These are phyloP conservation scores for Chelonus insularis DNA, from an alignment of 1,140 invertebrate genomes.

Conservation along the genomic window DNA sequence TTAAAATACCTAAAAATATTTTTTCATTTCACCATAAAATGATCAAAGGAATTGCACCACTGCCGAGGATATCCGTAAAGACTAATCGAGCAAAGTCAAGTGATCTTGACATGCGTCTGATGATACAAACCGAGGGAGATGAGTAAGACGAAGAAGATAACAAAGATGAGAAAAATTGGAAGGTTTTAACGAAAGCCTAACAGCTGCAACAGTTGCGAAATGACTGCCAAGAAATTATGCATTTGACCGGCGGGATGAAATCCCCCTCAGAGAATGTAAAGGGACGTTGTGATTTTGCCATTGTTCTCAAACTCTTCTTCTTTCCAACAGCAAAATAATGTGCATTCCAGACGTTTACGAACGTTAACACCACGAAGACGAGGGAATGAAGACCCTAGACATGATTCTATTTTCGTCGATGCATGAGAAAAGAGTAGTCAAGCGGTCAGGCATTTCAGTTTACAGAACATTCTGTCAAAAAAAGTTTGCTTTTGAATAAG, in stretches of 20 bases:
- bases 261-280: not conserved
- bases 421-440: not conserved
- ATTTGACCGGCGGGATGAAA: not conserved
- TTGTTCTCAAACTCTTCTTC: not conserved
- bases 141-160: no score
- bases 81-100: constrained; percentile 8
- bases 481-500: no score
- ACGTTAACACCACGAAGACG: not conserved
- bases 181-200: constrained; percentile 5
- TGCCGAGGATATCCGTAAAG: not conserved
- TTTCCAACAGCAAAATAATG: not conserved
- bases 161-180: constrained; percentile 1
- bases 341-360: constrained; percentile 9
- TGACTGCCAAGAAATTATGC: constrained; percentile 16
- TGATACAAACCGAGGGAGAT: not conserved
- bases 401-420: constrained; percentile 1
- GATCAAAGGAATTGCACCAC: not conserved
- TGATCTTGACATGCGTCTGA: constrained; percentile 8
- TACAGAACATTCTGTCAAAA: not conserved
- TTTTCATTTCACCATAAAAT: not conserved
- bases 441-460: not conserved
- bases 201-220: constrained; percentile 1
- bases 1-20: not conserved
- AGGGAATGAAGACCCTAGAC: constrained; percentile 10
- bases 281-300: not conserved